phyloP scores from a whole-genome alignment of 2,113 vertebrate genomes.

The Shinisaurus crocodilurus region DNA sequence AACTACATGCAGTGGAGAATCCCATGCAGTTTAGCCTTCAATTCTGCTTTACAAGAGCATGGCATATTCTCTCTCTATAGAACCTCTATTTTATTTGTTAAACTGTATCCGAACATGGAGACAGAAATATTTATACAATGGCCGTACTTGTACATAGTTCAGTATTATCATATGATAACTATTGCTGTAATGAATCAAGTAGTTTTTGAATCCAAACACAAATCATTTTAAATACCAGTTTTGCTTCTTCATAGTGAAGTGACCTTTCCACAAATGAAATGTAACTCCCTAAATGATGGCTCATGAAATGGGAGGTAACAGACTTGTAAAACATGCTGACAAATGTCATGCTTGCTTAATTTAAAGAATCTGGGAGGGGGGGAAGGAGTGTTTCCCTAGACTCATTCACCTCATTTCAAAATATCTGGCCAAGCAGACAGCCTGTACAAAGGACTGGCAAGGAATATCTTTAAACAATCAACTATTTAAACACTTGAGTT shows the following conservation, averaged over 20 bases:
- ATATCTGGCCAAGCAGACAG: conserved; percentile 30
- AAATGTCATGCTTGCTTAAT: conserved; percentile 63
- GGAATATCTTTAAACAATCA: conserved; percentile 42
- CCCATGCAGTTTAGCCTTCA: background rate
- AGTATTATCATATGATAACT: background rate
- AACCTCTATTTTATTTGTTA: background rate
- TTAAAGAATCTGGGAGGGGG: conserved; percentile 56
- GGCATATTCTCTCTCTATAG: background rate
- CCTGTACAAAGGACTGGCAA: background rate
- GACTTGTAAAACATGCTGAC: conserved; percentile 61
- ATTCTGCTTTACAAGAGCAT: background rate
- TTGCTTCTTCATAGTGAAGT: conserved; percentile 44
- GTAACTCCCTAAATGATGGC: conserved; percentile 59
- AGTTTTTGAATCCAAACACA: conserved; percentile 50
- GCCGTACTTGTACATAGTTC: no score
- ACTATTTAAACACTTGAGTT: conserved; percentile 27
- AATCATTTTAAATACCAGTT: conserved; percentile 38
- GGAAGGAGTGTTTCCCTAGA: background rate
- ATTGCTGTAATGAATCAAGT: conserved; percentile 28
- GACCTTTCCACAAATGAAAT: conserved; percentile 63
- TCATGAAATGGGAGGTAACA: conserved; percentile 56
- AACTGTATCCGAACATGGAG: background rate
- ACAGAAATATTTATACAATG: background rate
- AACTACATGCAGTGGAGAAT: background rate
- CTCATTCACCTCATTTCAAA: conserved; percentile 4